phyloP scores from a whole-genome alignment of 2,888 invertebrate species.

The Sussaba pulchella region DNA sequence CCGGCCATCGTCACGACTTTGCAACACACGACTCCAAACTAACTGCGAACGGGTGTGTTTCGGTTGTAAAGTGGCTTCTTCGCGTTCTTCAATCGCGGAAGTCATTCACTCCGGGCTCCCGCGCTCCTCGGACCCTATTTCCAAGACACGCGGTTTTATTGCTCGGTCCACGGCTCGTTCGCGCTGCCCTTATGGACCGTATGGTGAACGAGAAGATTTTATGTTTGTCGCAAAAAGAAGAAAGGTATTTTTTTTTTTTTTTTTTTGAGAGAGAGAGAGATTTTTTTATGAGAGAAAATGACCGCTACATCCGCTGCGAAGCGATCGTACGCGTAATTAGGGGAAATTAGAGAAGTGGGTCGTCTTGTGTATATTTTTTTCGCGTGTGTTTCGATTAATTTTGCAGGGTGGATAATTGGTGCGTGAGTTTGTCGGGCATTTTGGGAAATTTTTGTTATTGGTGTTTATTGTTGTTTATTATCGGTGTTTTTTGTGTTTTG shows the following conservation, averaged over 20 bases:
- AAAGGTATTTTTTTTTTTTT: too few relatives aligned
- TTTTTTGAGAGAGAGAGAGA: not conserved
- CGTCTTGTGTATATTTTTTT: not conserved
- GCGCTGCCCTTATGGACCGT: slow-evolving; percentile 3
- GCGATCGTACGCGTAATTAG: not conserved
- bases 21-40: not conserved
- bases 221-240: too few relatives aligned
- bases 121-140: slow-evolving; percentile 12
- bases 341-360: not conserved
- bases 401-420: not conserved
- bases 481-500: too few relatives aligned
- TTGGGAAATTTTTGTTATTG: too few relatives aligned
- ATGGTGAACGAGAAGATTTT: not conserved
- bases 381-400: not conserved
- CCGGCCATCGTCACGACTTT: slow-evolving; percentile 39
- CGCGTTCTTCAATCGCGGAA: slow-evolving; percentile 54
- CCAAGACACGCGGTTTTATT: not conserved
- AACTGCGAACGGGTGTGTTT: slow-evolving; percentile 35
- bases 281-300: slow-evolving; percentile 1
- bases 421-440: too few relatives aligned
- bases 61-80: slow-evolving; percentile 59
- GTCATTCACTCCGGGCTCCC: slow-evolving; percentile 53
- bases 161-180: not conserved
- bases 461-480: too few relatives aligned
- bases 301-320: not conserved